These are phyloP conservation scores for Cephalopholis sonnerati DNA, from an alignment of 2,113 vertebrate genomes.

Conservation along the genomic window DNA sequence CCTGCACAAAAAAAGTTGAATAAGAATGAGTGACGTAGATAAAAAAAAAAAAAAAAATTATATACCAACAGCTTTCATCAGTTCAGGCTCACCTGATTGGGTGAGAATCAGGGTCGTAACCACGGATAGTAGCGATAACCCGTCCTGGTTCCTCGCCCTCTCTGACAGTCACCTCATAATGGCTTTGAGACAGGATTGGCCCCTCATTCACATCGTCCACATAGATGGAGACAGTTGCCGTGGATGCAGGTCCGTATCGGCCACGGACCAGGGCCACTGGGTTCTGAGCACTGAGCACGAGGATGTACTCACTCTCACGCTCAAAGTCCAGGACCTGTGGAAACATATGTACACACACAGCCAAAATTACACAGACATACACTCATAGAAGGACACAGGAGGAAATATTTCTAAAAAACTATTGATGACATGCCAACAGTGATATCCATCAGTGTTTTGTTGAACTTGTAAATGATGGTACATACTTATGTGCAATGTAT, in stretches of 20 bases:
- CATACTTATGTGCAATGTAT: too few relatives aligned
- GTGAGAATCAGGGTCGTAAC: slow-evolving; percentile 85
- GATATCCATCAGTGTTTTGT: too few relatives aligned
- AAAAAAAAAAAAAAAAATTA: neutral
- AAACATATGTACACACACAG: neutral
- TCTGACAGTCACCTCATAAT: slow-evolving; percentile 85
- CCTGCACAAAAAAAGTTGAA: slow-evolving; percentile 65
- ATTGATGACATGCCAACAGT: too few relatives aligned
- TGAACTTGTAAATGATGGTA: too few relatives aligned
- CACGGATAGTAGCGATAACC: slow-evolving; percentile 85
- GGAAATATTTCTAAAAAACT: too few relatives aligned
- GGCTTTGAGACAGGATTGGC: slow-evolving; percentile 82
- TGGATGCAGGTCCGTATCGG: slow-evolving; percentile 85
- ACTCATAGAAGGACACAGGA: too few relatives aligned
- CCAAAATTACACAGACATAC: neutral
- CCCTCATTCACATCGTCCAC: slow-evolving; percentile 86
- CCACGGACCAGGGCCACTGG: slow-evolving; percentile 83
- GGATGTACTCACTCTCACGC: slow-evolving; percentile 84
- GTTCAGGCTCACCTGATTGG: slow-evolving; percentile 78
- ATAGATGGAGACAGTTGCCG: slow-evolving; percentile 83
- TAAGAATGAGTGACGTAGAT: too few relatives aligned
- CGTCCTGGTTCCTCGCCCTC: slow-evolving; percentile 84
- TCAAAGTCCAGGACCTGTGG: slow-evolving; percentile 86
- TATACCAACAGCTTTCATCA: neutral
- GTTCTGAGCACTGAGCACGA: slow-evolving; percentile 85